Conservation (phyloP, 2,888 invertebrate genomes). For the Trilocha varians region DNA sequence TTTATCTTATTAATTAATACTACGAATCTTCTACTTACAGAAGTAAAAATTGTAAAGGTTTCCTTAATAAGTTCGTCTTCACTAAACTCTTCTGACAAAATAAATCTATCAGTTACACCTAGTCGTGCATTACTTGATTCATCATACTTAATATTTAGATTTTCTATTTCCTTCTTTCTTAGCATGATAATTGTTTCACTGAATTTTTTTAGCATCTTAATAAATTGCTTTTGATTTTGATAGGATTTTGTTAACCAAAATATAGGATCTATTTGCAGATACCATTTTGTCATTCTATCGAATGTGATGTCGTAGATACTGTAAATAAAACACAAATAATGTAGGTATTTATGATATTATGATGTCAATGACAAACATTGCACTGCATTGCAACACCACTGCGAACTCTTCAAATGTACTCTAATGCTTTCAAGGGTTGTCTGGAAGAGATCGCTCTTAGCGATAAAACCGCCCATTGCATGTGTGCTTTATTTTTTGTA, state of each 20-base stretch:
- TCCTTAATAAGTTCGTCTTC: slow-evolving; percentile 32
- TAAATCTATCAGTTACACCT: slow-evolving; percentile 52
- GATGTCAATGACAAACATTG: too few species aligned
- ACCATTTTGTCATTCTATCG: slow-evolving; percentile 56
- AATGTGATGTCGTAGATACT: slow-evolving; percentile 45
- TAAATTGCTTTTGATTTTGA: slow-evolving; percentile 19
- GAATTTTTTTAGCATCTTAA: slow-evolving; percentile 20
- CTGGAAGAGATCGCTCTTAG: too few species aligned
- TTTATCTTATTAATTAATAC: not conserved
- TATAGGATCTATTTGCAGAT: slow-evolving; percentile 45
- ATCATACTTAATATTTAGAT: slow-evolving; percentile 31
- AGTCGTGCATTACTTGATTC: slow-evolving; percentile 29
- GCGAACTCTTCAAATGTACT: too few species aligned
- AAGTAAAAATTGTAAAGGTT: slow-evolving; percentile 54
- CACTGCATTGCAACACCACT: too few species aligned
- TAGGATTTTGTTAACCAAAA: slow-evolving; percentile 33
- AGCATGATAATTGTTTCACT: slow-evolving; percentile 24
- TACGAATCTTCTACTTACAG: slow-evolving; percentile 29
- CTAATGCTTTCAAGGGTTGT: too few species aligned
- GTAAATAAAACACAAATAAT: too few species aligned
- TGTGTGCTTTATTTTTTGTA: too few species aligned
- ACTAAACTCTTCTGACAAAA: slow-evolving; percentile 39
- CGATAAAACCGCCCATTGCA: too few species aligned
- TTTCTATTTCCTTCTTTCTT: slow-evolving; percentile 24
- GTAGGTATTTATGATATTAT: too few species aligned